Evolutionary conservation across 1,140 invertebrate species (phyloP), one percentile per base, ranked within the genome.

Genomic region (Dolichoris vasculosae): DNA sequence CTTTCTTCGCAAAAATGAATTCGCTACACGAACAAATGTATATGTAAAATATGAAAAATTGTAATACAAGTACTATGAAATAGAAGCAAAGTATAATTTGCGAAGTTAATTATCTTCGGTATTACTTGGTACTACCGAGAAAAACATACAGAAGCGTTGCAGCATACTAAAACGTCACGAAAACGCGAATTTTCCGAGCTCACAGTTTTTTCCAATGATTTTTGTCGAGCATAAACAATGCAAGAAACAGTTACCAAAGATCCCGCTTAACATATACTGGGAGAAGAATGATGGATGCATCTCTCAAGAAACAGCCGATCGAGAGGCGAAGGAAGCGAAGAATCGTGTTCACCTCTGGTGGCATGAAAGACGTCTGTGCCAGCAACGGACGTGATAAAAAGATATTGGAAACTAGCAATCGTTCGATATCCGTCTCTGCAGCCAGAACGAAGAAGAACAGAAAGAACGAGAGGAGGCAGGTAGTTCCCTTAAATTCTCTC

Each of bases 311-410:
- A 78, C 6, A 26, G 20, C 30, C 38, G 48, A 80, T 46, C 40
- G 23, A 30, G 20, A n/a, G 40, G 43, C 7, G n/a, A 35, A 55
- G 30, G 78, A 75, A 81, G 38, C 20, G 78, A 64, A 75, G 69
- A 80, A 73, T 73, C 67, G 67, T 73, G 67, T 81, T 85, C 71
- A 46, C 59, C 67, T 80, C n/a, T 43, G 77, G 7, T 84, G 38
- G 83, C 43, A 38, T 84, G 48, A 83, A 83, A 83, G 76, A 48
- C 79, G 78, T 77, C n/a, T 43, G 59, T 43, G 40, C 23, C 76
- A 35, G 15, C 77, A 51, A 48, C 30, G 80, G 59, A 87, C 40
- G 69, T 23, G 86, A 84, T 81, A 85, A 84, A 84, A 87, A 87
- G 73, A 82, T 82, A 85, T 84, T 84, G 82, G 67, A 59, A 30